A percentile compares a stretch with the other conserved stretches of the same genome.
These are phyloP conservation scores for Palaemon carinicauda DNA, from an alignment of 1,140 invertebrate species.

Conservation along the genomic window DNA sequence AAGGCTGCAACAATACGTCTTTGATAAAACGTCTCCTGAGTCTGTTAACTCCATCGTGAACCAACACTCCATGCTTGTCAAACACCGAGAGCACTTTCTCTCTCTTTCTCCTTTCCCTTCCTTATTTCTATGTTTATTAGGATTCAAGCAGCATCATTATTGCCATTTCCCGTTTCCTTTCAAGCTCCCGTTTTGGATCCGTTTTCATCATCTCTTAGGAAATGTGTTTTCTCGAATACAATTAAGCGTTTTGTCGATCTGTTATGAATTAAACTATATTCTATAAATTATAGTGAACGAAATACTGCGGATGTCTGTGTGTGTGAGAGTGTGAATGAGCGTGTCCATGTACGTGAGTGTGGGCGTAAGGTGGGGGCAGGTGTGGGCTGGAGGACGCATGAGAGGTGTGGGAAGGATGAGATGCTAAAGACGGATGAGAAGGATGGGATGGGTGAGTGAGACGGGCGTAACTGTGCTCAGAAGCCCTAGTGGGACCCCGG, in stretches of 20 bases:
- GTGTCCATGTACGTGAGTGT: slow-evolving; percentile 13
- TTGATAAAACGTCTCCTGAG: too few species aligned
- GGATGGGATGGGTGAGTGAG: slow-evolving; percentile 15
- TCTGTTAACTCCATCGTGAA: too few species aligned
- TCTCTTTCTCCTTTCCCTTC: too few species aligned
- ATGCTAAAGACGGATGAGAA: neutral
- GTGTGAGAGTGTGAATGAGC: slow-evolving; percentile 23
- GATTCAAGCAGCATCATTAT: too few species aligned
- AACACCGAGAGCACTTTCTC: too few species aligned
- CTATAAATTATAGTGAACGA: slow-evolving; percentile 43
- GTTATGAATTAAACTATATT: neutral
- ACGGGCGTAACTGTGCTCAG: slow-evolving; percentile 34
- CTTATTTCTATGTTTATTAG: too few species aligned
- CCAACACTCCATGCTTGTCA: too few species aligned
- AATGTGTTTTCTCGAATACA: neutral
- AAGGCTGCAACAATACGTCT: too few species aligned
- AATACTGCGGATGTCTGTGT: slow-evolving; percentile 38
- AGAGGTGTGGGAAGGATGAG: slow-evolving; percentile 5
- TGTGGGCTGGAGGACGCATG: slow-evolving; percentile 40
- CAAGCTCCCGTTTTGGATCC: too few species aligned
- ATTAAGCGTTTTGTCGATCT: neutral
- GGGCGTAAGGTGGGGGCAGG: slow-evolving; percentile 29
- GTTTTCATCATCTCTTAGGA: too few species aligned
- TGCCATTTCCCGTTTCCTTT: too few species aligned
- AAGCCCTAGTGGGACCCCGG: neutral